These are phyloP conservation scores for Formica exsecta DNA, from an alignment of 1,140 invertebrate genomes.

Conservation along the genomic window DNA sequence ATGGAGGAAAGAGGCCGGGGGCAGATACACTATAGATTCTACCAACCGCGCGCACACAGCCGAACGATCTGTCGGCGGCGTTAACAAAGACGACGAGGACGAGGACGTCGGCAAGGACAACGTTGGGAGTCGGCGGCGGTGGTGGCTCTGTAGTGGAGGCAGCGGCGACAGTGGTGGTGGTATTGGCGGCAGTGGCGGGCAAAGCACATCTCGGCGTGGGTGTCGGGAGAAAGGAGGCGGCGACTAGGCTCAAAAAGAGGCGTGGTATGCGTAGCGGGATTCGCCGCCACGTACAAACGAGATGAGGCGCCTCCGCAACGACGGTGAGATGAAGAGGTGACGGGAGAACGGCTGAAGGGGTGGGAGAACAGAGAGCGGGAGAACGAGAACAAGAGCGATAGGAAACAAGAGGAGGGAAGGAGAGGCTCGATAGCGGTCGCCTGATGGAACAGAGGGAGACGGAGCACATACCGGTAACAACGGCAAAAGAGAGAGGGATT, in stretches of 20 bases:
- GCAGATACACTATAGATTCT: conserved; percentile 28
- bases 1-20: background rate
- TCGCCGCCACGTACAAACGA: conserved; percentile 64
- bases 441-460: conserved; percentile 38
- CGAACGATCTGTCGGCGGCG: conserved; percentile 42
- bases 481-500: conserved; percentile 62
- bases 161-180: conserved; percentile 14
- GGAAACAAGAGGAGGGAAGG: conserved; percentile 35
- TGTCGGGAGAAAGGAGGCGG: conserved; percentile 80
- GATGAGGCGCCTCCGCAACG: conserved; percentile 68
- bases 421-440: conserved; percentile 50
- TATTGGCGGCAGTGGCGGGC: conserved; percentile 48
- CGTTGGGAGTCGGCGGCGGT: conserved; percentile 44
- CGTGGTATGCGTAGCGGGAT: conserved; percentile 71
- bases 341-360: conserved; percentile 28
- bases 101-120: conserved; percentile 66
- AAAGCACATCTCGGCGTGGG: conserved; percentile 72
- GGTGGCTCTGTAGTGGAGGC: conserved; percentile 50
- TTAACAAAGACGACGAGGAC: conserved; percentile 58
- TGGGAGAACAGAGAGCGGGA: conserved; percentile 20
- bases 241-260: conserved; percentile 77
- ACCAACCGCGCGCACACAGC: conserved; percentile 46
- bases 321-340: conserved; percentile 37
- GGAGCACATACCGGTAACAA: conserved; percentile 54
- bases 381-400: conserved; percentile 39